Conservation (phyloP, 2,113 vertebrate species). For the Anguilla japonica region DNA sequence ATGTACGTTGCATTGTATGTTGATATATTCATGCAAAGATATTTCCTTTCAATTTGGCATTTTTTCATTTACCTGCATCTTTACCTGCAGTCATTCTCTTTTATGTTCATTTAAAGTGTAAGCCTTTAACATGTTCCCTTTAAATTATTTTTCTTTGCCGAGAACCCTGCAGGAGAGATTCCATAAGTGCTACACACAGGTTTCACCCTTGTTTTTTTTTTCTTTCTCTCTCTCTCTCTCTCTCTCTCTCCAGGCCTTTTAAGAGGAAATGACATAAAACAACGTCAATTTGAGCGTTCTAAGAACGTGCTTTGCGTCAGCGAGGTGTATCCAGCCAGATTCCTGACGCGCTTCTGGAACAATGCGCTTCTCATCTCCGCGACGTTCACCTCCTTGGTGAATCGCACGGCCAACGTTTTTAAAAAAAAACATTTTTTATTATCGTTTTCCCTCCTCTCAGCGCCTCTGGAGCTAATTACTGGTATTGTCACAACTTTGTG, state of each 20-base stretch:
- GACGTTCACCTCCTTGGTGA: constrained; percentile 32
- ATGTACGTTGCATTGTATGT: background rate
- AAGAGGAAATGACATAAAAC: background rate
- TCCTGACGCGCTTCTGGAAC: constrained; percentile 2
- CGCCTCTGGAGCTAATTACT: constrained; percentile 51
- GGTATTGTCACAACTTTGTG: constrained; percentile 55
- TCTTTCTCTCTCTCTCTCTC: background rate
- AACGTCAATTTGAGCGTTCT: background rate
- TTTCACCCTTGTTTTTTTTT: background rate
- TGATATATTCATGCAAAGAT: no score
- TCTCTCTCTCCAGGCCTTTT: background rate
- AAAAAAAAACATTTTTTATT: no score
- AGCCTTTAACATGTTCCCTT: background rate
- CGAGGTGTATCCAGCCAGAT: background rate
- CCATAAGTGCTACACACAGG: background rate
- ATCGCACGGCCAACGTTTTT: background rate
- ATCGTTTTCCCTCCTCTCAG: no score
- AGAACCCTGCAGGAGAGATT: background rate
- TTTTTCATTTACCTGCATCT: no score
- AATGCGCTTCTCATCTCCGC: background rate
- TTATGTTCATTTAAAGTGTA: no score
- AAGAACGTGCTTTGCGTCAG: background rate
- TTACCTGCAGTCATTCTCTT: no score
- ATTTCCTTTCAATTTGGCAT: no score
- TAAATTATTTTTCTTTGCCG: background rate